phyloP scores from a whole-genome alignment of 2,113 vertebrate species.

The Eulemur rufifrons region DNA sequence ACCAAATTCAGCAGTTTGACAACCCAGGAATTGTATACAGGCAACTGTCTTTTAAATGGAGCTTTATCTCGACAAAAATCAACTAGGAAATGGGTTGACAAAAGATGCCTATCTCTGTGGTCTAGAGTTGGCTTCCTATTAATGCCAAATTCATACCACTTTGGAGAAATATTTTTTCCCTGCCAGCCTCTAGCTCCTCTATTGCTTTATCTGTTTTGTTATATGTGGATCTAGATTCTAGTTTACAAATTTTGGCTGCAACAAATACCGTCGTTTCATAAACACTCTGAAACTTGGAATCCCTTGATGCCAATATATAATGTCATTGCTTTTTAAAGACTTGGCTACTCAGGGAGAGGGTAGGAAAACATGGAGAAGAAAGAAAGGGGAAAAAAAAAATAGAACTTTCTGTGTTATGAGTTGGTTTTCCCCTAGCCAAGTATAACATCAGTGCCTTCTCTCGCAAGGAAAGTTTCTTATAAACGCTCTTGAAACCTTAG shows the following conservation, averaged over 20 bases:
- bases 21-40: slow-evolving; percentile 40
- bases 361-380: neutral
- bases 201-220: neutral
- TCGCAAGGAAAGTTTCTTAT: slow-evolving; percentile 15
- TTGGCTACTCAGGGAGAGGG: neutral
- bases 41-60: slow-evolving; percentile 47
- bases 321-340: neutral
- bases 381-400: neutral
- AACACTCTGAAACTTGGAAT: neutral
- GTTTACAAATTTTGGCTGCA: slow-evolving; percentile 18
- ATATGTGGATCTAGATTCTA: neutral
- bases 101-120: slow-evolving; percentile 43
- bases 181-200: neutral
- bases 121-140: slow-evolving; percentile 49
- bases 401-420: neutral
- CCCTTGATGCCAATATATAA: neutral
- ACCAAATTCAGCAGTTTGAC: slow-evolving; percentile 43
- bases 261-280: slow-evolving; percentile 22
- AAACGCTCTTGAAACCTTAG: neutral
- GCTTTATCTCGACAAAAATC: slow-evolving; percentile 48
- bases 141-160: slow-evolving; percentile 57
- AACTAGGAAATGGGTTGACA: slow-evolving; percentile 12
- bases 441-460: neutral
- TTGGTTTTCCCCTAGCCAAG: neutral
- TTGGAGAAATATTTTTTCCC: slow-evolving; percentile 24